Evolutionary conservation across 2,113 vertebrate genomes (phyloP).

Genomic region (Callipepla squamata): DNA sequence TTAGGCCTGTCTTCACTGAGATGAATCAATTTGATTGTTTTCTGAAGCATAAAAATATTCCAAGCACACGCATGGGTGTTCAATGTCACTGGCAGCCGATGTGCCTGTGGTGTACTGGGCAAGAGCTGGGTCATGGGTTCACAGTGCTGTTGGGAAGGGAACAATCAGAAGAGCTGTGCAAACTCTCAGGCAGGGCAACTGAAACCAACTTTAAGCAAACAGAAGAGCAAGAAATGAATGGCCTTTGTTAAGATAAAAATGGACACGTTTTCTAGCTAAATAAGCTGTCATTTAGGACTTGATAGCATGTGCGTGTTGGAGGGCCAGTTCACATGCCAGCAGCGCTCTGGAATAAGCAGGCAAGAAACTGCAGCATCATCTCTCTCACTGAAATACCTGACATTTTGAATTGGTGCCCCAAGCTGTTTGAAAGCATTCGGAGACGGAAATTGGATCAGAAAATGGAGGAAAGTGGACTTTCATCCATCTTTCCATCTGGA

Average conservation of each 20-base stretch:
- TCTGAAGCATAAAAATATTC: background rate
- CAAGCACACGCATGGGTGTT: background rate
- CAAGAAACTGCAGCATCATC: background rate
- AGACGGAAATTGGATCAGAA: background rate
- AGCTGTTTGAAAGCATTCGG: background rate
- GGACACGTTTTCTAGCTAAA: conserved; percentile 67
- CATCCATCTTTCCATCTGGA: background rate
- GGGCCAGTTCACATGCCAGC: conserved; percentile 28
- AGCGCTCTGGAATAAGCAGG: conserved; percentile 15
- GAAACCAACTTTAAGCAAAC: conserved; percentile 42
- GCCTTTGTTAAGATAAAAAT: conserved; percentile 66
- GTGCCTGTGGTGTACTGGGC: background rate
- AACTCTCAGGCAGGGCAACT: background rate
- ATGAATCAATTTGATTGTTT: conserved; percentile 49
- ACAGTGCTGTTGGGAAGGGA: background rate
- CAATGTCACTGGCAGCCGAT: background rate
- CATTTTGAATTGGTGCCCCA: background rate
- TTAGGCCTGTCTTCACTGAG: background rate
- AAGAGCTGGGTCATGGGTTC: background rate
- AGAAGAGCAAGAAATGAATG: conserved; percentile 65
- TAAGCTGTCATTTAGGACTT: conserved; percentile 71
- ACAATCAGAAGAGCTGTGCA: background rate
- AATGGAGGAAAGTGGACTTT: background rate
- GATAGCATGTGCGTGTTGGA: conserved; percentile 18
- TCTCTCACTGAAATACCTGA: background rate